Percentiles rank a stretch among this genome's conserved stretches.
Conservation (phyloP, 2,888 invertebrate genomes). For the Congeria kusceri region DNA sequence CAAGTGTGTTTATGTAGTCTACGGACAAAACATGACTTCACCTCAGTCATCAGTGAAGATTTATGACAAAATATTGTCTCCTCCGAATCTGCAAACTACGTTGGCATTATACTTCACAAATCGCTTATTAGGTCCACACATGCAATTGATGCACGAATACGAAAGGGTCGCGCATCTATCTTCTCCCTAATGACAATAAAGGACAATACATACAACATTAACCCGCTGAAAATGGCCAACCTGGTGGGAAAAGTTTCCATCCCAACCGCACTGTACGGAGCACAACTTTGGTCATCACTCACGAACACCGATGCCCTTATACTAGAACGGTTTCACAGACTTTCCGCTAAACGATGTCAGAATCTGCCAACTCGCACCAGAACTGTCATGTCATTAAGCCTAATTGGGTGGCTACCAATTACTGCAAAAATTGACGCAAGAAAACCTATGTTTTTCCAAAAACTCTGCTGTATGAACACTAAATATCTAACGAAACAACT, state of each 20-base stretch:
- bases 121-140: neutral
- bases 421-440: too few species aligned
- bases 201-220: neutral
- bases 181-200: neutral
- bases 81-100: neutral
- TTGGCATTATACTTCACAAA: neutral
- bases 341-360: neutral
- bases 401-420: neutral
- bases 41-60: neutral
- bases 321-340: too few species aligned
- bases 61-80: neutral
- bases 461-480: too few species aligned
- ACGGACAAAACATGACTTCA: neutral
- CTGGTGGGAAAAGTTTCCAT: neutral
- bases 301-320: too few species aligned
- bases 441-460: too few species aligned
- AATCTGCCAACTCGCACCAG: constrained; percentile 8
- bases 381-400: constrained; percentile 3
- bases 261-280: too few species aligned
- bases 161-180: constrained; percentile 7
- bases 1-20: neutral
- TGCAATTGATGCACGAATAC: neutral
- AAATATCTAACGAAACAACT: too few species aligned
- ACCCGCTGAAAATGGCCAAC: neutral
- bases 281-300: too few species aligned